These are phyloP conservation scores for Azemiops feae DNA, from an alignment of 2,113 vertebrate genomes.

Conservation along the genomic window DNA sequence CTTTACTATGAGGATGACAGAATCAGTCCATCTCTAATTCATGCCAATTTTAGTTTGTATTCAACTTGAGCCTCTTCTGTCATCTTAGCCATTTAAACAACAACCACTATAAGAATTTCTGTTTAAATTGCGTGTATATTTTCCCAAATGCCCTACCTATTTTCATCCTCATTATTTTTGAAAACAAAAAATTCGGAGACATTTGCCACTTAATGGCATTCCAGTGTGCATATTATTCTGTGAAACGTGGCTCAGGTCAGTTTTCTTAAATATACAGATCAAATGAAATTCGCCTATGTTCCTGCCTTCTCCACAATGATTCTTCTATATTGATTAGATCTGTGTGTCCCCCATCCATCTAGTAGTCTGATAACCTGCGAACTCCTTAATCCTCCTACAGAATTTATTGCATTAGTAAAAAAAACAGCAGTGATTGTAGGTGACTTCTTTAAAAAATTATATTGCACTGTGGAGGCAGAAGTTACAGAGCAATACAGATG, in stretches of 20 bases:
- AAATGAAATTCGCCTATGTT: background rate
- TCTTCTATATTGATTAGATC: background rate
- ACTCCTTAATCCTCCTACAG: background rate
- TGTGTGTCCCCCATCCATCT: background rate
- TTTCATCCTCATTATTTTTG: background rate
- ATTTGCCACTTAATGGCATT: background rate
- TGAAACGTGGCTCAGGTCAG: background rate
- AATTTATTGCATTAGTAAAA: constrained; percentile 10
- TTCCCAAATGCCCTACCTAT: background rate
- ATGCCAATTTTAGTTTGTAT: background rate
- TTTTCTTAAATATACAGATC: background rate
- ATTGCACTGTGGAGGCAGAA: background rate
- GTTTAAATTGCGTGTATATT: background rate
- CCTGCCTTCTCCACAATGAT: background rate
- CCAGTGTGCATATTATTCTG: background rate
- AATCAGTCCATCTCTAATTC: background rate
- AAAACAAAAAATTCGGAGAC: background rate
- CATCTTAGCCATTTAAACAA: background rate
- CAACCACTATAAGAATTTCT: background rate
- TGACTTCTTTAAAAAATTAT: rapidly evolving
- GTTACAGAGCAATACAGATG: background rate
- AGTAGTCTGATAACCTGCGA: background rate
- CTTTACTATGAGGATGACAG: background rate
- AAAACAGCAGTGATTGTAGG: background rate
- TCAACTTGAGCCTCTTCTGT: background rate